Conservation (phyloP, 2,113 vertebrate genomes). For the Rousettus leschenaultii region DNA sequence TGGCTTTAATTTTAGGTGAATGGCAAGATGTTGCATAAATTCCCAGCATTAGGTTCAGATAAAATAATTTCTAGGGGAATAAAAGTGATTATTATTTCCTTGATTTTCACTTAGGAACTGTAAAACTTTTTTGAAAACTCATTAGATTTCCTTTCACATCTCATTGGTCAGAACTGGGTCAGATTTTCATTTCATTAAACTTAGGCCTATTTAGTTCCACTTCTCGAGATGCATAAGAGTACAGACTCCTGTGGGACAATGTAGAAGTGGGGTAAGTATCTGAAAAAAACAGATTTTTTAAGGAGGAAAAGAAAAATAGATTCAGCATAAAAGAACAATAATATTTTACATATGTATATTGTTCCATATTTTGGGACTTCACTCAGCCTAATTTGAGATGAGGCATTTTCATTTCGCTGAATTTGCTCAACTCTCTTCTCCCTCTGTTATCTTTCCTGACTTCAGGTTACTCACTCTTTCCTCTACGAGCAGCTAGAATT, state of each 20-base stretch:
- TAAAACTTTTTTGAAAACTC: background rate
- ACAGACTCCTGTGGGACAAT: background rate
- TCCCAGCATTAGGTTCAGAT: background rate
- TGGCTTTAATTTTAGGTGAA: background rate
- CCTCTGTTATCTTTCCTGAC: background rate
- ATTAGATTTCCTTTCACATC: background rate
- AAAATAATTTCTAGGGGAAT: background rate
- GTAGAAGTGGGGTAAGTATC: background rate
- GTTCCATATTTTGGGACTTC: background rate
- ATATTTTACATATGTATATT: background rate
- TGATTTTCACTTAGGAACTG: background rate
- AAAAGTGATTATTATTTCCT: background rate
- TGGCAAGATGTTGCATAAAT: background rate
- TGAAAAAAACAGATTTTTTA: background rate
- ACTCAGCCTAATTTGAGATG: background rate
- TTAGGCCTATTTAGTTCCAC: background rate
- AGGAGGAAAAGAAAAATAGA: background rate
- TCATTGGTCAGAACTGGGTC: background rate
- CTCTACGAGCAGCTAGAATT: background rate
- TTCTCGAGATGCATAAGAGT: background rate
- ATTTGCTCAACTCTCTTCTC: background rate
- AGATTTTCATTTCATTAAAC: conserved; percentile 3
- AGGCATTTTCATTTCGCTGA: background rate
- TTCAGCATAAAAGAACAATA: background rate
- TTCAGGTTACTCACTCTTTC: background rate